Conservation (phyloP, 2,113 vertebrate species). For the Seriola aureovittata region DNA sequence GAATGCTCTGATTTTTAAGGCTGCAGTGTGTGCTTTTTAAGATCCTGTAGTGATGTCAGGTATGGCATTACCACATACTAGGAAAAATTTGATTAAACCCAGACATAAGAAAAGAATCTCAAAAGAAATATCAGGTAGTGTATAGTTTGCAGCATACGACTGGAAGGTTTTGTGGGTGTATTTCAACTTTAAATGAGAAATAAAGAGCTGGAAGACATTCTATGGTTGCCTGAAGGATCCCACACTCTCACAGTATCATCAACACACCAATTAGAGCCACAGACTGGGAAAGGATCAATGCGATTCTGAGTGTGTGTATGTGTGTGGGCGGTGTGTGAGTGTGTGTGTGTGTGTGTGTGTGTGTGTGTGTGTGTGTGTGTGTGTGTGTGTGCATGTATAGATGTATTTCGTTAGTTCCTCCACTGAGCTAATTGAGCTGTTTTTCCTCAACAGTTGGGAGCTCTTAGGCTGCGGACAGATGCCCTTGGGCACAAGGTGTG, state of each 20-base stretch:
- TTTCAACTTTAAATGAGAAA: constrained; percentile 82
- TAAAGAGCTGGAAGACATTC: constrained; percentile 80
- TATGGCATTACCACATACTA: constrained; percentile 46
- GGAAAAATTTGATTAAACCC: constrained; percentile 66
- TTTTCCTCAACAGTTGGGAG: constrained; percentile 85
- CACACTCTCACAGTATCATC: constrained; percentile 80
- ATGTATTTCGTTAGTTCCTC: constrained; percentile 79
- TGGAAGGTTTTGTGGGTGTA: constrained; percentile 72
- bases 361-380: constrained; percentile 50
- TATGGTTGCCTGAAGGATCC: constrained; percentile 77
- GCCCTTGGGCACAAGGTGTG: constrained; percentile 83
- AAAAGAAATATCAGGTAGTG: constrained; percentile 65
- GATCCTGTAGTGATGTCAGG: constrained; percentile 53
- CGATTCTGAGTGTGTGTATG: constrained; percentile 57
- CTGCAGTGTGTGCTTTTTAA: constrained; percentile 43
- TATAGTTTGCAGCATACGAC: constrained; percentile 52
- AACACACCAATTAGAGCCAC: constrained; percentile 83
- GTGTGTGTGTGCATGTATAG: constrained; percentile 68
- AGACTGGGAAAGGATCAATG: constrained; percentile 81
- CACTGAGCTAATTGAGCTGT: constrained; percentile 84
- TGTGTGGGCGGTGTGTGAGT: constrained; percentile 46
- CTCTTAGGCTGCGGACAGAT: constrained; percentile 83
- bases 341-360: constrained; percentile 50
- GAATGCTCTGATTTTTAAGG: constrained; percentile 62
- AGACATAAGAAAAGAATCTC: constrained; percentile 43